Evolutionary conservation across 2,797 vertebrate genomes (phyloP).

Genomic region (Streptopelia turtur): DNA sequence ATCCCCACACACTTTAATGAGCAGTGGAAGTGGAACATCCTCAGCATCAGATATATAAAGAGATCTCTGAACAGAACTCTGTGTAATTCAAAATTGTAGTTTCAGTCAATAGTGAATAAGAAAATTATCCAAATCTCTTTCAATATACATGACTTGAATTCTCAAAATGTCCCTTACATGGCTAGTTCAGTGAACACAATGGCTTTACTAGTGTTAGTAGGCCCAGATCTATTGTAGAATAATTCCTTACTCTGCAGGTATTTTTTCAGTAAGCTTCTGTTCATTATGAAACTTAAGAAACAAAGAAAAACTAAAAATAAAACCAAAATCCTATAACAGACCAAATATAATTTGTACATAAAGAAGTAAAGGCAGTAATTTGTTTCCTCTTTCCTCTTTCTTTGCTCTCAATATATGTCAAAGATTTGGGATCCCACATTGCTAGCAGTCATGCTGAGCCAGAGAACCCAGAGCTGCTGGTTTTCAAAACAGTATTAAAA

Average conservation of each 20-base stretch:
- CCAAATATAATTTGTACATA: background rate
- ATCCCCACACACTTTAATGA: background rate
- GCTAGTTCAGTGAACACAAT: background rate
- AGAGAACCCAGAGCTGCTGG: background rate
- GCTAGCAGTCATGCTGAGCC: background rate
- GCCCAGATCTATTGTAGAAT: background rate
- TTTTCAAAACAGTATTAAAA: background rate
- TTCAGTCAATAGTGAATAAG: background rate
- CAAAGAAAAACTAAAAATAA: background rate
- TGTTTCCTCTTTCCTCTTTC: background rate
- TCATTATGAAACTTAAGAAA: background rate
- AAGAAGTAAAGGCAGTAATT: background rate
- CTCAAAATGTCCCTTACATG: background rate
- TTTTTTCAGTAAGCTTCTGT: background rate
- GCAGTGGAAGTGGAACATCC: background rate
- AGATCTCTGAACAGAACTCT: background rate
- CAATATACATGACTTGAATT: background rate
- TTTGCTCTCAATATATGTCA: background rate
- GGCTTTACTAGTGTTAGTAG: background rate
- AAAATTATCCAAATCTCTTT: background rate
- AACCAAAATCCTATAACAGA: background rate
- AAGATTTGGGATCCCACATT: background rate
- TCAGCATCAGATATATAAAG: background rate
- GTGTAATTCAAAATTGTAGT: background rate
- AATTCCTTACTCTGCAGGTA: background rate